phyloP scores from a whole-genome alignment of 2,113 vertebrate genomes.

The Numenius arquata region DNA sequence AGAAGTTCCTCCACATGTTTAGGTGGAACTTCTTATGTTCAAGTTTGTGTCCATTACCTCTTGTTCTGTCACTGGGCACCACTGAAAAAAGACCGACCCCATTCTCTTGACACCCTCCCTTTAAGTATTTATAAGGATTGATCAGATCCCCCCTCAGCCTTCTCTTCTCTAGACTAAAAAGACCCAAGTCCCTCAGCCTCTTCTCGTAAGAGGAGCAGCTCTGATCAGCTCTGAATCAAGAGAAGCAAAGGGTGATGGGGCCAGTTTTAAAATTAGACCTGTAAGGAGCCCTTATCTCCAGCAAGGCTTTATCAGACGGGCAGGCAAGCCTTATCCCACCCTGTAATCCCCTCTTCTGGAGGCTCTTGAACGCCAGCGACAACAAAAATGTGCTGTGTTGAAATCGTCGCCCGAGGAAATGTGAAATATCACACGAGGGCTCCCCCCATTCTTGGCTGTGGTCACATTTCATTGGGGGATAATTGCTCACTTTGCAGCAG shows the following conservation, averaged over 20 bases:
- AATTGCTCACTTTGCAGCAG: not conserved
- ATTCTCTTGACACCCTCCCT: no score
- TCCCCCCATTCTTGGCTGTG: rapidly evolving
- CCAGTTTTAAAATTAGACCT: conserved; percentile 53
- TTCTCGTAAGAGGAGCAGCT: not conserved
- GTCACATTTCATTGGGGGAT: rapidly evolving
- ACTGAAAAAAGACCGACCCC: no score
- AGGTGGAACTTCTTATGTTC: no score
- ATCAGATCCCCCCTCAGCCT: no score
- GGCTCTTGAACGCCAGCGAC: not conserved
- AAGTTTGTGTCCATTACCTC: no score
- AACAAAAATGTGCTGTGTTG: not conserved
- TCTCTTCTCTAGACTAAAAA: no score
- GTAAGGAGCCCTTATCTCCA: conserved; percentile 36
- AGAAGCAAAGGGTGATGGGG: not conserved
- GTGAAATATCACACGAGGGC: not conserved
- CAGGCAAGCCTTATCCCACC: not conserved
- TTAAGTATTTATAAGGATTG: no score
- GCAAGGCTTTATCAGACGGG: not conserved
- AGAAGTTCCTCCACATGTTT: no score
- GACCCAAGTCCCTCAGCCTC: no score
- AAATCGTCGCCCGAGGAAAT: not conserved
- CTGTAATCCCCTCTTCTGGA: conserved; percentile 22
- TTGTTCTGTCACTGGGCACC: no score
- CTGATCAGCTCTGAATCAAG: not conserved